Conservation (phyloP, 2,113 vertebrate genomes). For the Perccottus glenii region DNA sequence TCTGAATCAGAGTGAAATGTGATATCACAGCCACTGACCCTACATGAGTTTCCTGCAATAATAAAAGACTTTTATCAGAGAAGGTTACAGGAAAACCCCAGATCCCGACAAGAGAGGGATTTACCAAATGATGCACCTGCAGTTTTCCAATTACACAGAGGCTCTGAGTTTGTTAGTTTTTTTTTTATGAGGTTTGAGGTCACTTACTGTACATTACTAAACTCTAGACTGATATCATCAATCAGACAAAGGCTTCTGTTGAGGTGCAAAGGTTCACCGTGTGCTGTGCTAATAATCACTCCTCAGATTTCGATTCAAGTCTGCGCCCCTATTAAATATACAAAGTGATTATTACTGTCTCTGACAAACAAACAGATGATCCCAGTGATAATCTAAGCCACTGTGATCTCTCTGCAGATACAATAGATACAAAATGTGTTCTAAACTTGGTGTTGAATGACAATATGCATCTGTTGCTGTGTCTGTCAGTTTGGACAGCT, state of each 20-base stretch:
- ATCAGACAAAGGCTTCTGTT: neutral
- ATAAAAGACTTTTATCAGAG: neutral
- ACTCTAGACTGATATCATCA: slow-evolving; percentile 1
- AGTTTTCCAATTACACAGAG: slow-evolving; percentile 10
- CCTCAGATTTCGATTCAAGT: neutral
- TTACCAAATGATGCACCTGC: slow-evolving; percentile 25
- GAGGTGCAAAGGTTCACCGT: neutral
- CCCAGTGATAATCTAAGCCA: neutral
- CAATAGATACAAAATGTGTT: slow-evolving; percentile 20
- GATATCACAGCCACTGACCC: neutral
- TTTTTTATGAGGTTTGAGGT: slow-evolving; percentile 7
- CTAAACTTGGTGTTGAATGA: slow-evolving; percentile 20
- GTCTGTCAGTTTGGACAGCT: slow-evolving; percentile 71
- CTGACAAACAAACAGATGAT: slow-evolving; percentile 5
- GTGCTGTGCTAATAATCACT: slow-evolving; percentile 3
- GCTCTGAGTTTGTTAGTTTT: neutral
- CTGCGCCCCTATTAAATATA: neutral
- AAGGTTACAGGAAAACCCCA: slow-evolving; percentile 24
- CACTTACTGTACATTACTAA: neutral
- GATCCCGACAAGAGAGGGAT: slow-evolving; percentile 7
- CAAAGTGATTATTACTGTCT: neutral
- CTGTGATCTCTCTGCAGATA: slow-evolving; percentile 17
- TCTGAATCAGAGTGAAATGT: slow-evolving; percentile 18
- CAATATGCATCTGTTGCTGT: neutral
- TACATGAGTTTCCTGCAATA: neutral